Conservation (phyloP, 2,797 vertebrate genomes). For the Enteromius thamalakanensis region DNA sequence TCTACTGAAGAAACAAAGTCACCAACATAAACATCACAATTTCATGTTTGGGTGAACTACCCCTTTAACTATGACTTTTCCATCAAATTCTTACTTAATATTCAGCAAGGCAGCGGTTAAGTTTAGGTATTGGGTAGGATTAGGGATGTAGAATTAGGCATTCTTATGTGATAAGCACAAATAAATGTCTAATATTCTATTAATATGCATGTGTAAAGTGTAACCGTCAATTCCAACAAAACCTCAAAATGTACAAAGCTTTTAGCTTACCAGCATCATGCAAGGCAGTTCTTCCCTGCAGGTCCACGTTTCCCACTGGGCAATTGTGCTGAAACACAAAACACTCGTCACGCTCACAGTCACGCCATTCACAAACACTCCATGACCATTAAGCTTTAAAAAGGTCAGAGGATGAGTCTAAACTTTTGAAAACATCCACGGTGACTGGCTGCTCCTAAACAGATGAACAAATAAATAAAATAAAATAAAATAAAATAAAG, state of each 20-base stretch:
- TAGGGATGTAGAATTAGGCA: too few relatives aligned
- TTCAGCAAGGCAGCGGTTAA: too few relatives aligned
- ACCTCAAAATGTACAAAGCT: background rate
- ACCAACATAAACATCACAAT: too few relatives aligned
- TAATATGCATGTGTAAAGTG: too few relatives aligned
- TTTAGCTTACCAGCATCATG: conserved; percentile 90
- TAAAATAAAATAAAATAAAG: background rate
- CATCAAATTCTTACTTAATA: too few relatives aligned
- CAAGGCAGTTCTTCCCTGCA: conserved; percentile 91
- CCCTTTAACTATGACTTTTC: too few relatives aligned
- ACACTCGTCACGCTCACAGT: conserved; percentile 25
- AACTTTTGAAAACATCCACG: conserved; percentile 7
- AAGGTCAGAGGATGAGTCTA: conserved; percentile 11
- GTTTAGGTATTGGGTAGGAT: too few relatives aligned
- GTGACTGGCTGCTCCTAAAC: background rate
- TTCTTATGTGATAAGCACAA: too few relatives aligned
- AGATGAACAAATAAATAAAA: background rate
- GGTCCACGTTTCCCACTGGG: conserved; percentile 92
- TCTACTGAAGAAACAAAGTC: too few relatives aligned
- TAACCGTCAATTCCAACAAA: background rate
- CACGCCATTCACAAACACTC: background rate
- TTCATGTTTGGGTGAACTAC: too few relatives aligned
- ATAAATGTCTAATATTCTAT: too few relatives aligned
- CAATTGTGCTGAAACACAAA: conserved; percentile 85
- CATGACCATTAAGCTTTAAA: conserved; percentile 3